A percentile compares a stretch with the other conserved stretches of the same genome.
These are phyloP conservation scores for Endomychus coccineus DNA, from an alignment of 2,888 invertebrate species.

Conservation along the genomic window DNA sequence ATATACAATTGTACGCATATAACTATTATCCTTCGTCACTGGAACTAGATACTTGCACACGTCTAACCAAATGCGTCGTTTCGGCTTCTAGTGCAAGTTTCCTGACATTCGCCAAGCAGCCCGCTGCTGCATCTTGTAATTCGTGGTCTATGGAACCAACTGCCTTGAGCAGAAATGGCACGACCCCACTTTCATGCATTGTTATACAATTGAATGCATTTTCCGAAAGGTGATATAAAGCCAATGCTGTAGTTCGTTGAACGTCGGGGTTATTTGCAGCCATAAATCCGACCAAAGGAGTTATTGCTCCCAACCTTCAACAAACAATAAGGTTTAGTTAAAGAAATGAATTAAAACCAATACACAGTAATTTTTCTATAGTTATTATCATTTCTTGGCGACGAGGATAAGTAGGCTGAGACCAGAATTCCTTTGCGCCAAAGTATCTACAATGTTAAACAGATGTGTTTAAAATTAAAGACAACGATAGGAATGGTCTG, in stretches of 20 bases:
- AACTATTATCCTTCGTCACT: no score
- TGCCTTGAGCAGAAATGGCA: constrained; percentile 77
- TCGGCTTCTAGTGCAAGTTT: constrained; percentile 76
- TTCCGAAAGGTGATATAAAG: constrained; percentile 80
- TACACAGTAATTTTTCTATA: no score
- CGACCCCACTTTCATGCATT: constrained; percentile 81
- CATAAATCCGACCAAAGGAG: constrained; percentile 80
- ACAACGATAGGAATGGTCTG: no score
- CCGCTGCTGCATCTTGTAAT: constrained; percentile 90
- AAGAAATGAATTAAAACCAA: no score
- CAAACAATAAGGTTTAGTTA: no score
- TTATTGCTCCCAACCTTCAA: constrained; percentile 67
- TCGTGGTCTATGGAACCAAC: constrained; percentile 82
- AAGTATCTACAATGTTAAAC: no score
- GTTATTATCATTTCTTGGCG: no score
- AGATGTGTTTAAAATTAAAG: no score
- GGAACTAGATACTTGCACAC: constrained; percentile 28
- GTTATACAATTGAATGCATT: constrained; percentile 91
- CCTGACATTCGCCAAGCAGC: constrained; percentile 85
- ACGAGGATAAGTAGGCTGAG: no score
- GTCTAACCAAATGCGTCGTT: constrained; percentile 47
- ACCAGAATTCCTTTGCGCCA: no score
- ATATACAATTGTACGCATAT: no score
- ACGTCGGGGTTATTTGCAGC: constrained; percentile 72
- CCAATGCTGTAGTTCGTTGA: constrained; percentile 82